These are phyloP conservation scores for Mesopsocus fuscifrons DNA, from an alignment of 2,888 invertebrate genomes.

Conservation along the genomic window DNA sequence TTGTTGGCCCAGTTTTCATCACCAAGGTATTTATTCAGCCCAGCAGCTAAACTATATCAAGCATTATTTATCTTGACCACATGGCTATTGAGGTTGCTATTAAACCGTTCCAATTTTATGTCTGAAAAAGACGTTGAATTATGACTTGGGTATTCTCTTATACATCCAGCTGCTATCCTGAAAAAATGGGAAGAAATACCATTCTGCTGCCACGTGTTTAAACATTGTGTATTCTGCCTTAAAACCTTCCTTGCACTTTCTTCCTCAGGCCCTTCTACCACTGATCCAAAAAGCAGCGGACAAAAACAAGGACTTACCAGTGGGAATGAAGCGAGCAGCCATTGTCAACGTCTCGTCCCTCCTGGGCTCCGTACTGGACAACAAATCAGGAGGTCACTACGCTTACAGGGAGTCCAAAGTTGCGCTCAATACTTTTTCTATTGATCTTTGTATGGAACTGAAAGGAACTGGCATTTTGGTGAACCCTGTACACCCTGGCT, in stretches of 20 bases:
- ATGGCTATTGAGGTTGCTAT: too few species aligned
- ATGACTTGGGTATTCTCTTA: too few species aligned
- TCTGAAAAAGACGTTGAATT: too few species aligned
- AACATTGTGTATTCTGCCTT: too few species aligned
- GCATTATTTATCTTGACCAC: too few species aligned
- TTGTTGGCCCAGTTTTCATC: background rate
- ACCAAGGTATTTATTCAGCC: background rate
- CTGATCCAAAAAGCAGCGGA: background rate
- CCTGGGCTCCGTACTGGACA: background rate
- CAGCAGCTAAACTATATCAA: too few species aligned
- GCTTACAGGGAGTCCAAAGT: background rate
- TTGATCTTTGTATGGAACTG: background rate
- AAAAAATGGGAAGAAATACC: too few species aligned
- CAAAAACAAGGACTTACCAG: background rate
- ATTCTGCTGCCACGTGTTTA: too few species aligned
- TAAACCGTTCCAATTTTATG: too few species aligned
- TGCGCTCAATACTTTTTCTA: background rate
- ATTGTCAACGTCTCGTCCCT: background rate
- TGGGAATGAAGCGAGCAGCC: background rate
- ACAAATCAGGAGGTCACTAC: background rate
- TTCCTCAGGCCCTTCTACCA: conserved; percentile 1
- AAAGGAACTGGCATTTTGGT: background rate
- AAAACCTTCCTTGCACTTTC: too few species aligned
- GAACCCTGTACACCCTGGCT: background rate
- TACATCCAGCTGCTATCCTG: too few species aligned